These are phyloP conservation scores for Spea hammondii DNA, from an alignment of 2,797 vertebrate genomes.

Conservation along the genomic window DNA sequence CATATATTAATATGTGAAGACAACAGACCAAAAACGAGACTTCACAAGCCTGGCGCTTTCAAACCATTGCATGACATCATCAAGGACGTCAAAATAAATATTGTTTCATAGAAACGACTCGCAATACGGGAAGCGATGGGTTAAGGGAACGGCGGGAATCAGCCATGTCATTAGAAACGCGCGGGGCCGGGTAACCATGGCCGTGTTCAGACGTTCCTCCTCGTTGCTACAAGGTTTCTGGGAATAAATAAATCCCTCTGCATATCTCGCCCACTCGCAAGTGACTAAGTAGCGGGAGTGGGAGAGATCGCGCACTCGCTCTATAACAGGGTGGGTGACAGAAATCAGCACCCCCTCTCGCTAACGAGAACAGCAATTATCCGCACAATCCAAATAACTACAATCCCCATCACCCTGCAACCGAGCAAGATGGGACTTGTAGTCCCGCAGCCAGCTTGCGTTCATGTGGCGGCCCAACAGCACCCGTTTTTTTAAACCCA, in stretches of 20 bases:
- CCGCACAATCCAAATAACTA: neutral
- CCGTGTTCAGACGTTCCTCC: neutral
- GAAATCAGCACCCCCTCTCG: neutral
- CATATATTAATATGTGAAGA: no score
- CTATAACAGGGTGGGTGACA: neutral
- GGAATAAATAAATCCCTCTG: constrained; percentile 18
- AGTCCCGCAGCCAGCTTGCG: no score
- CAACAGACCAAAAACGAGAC: no score
- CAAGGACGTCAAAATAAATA: no score
- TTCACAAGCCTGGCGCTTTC: no score
- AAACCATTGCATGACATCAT: no score
- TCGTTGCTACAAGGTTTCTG: constrained; percentile 1
- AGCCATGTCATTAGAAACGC: neutral
- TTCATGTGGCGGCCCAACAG: no score
- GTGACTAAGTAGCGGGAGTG: constrained; percentile 4
- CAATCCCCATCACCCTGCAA: neutral
- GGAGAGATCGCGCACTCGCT: neutral
- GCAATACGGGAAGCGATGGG: no score
- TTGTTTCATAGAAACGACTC: no score
- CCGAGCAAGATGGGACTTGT: no score
- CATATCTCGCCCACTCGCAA: constrained; percentile 11
- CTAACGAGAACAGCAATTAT: neutral
- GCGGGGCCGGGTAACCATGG: neutral
- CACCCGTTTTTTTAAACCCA: no score
- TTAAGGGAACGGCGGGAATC: no score